Evolutionary conservation across 2,113 vertebrate genomes (phyloP), one percentile per base, ranked within the genome.

Genomic region (Cranoglanis bouderius): DNA sequence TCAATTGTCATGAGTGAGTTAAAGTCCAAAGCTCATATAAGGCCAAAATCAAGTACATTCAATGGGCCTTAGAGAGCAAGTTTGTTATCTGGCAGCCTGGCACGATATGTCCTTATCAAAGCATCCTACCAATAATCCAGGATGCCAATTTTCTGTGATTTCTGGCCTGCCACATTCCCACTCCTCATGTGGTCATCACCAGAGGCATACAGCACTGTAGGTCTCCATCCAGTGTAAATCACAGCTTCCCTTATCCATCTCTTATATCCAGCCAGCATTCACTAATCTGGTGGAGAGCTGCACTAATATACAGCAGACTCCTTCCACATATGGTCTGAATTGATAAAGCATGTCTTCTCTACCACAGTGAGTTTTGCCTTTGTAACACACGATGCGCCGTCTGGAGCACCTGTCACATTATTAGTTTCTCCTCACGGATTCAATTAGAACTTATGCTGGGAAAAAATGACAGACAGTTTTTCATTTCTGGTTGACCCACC

Each of bases 251-350:
- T 84, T 80, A 88, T 67, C 84, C 70, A 49, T 89, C 57, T 24
- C 82, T 85, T 43, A 80, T 38, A 90, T 91, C 81, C 81, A 90
- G 88, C 59, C 88, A 90, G 87, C 6, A 89, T 89, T 92, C 86
- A 32, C 8, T 81, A 92, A 92, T 89, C 90, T 93, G 93, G 92
- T 91, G 92, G 89, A 89, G 75, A 91, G 93, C 92, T 93, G 82
- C 51, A 85, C 88, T 95, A 95, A 95, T 92, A 88, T 57, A 90
- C 92, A 94, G 74, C 93, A 95, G 94, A 94, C 86, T 88, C 87
- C 89, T 80, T 81, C 91, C 92, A 93, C 94, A 95, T 93, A 91
- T 93, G 94, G 91, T 93, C 89, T 92, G 87, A 91, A 90, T 94
- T 88, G 90, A 93, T 92, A 89, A 94, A 90, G 91, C 67, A 74